These are phyloP conservation scores for Raja brachyura DNA, from an alignment of 2,113 vertebrate species.

Conservation along the genomic window DNA sequence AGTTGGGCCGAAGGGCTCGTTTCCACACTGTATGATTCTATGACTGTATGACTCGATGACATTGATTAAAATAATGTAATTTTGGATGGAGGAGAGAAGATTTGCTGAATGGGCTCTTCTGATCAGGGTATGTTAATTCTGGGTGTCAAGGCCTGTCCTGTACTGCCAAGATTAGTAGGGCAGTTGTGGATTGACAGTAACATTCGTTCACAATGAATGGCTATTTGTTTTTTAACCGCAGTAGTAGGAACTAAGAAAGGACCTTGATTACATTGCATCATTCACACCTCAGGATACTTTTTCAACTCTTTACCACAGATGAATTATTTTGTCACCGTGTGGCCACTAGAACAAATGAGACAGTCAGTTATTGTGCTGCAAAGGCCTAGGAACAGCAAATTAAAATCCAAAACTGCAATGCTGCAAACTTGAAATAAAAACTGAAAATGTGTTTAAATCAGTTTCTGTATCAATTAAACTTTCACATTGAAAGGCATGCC, in stretches of 20 bases:
- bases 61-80: not conserved
- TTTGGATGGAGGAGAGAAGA: not conserved
- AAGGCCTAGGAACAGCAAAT: not conserved
- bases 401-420: too few species aligned
- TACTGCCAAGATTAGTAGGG: not conserved
- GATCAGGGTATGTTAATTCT: not conserved
- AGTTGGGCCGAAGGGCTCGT: too few species aligned
- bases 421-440: too few species aligned
- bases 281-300: not conserved
- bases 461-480: not conserved
- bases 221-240: too few species aligned
- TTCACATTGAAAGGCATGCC: not conserved
- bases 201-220: too few species aligned
- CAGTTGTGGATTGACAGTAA: not conserved
- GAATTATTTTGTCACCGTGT: not conserved
- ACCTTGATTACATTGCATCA: not conserved
- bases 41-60: too few species aligned
- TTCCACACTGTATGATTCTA: too few species aligned
- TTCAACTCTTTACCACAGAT: not conserved
- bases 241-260: too few species aligned
- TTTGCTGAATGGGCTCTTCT: not conserved
- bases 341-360: not conserved
- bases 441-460: too few species aligned
- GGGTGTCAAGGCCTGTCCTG: not conserved
- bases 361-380: not conserved